Percentiles rank a stretch among this genome's conserved stretches.
Evolutionary conservation across 1,140 invertebrate genomes (phyloP).

Genomic region (Chironomus striatipennis): DNA sequence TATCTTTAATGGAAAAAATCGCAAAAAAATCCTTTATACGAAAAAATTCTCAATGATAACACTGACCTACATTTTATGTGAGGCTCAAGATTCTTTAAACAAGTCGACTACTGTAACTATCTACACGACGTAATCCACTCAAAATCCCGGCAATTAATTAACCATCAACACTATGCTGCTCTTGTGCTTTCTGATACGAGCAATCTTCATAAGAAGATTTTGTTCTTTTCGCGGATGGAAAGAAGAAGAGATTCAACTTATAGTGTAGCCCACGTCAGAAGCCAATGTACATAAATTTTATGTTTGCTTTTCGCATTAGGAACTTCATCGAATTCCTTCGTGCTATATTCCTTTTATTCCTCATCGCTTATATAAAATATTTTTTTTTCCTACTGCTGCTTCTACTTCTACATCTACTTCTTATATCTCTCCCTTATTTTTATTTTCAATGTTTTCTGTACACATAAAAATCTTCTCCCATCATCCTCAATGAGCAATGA

Average conservation of each 20-base stretch:
- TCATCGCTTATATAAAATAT: no score
- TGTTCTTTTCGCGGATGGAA: neutral
- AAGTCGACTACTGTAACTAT: neutral
- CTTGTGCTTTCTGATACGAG: no score
- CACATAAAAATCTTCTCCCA: neutral
- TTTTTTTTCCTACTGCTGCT: neutral
- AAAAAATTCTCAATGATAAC: neutral
- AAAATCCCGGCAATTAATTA: constrained; percentile 9
- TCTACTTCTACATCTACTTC: no score
- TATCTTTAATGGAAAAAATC: neutral
- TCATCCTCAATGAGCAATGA: neutral
- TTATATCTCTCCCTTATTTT: neutral
- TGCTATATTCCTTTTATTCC: neutral
- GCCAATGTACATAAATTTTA: constrained; percentile 14
- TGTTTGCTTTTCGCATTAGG: constrained; percentile 12
- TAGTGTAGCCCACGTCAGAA: constrained; percentile 2
- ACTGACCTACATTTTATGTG: neutral
- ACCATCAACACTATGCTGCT: neutral
- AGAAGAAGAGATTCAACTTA: neutral
- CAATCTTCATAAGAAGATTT: neutral
- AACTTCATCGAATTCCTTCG: constrained; percentile 7
- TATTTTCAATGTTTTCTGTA: neutral
- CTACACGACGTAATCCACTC: neutral
- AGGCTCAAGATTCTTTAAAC: neutral
- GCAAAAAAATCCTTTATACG: no score